These are phyloP conservation scores for Cryptus armator DNA, from an alignment of 2,888 invertebrate species.

Conservation along the genomic window DNA sequence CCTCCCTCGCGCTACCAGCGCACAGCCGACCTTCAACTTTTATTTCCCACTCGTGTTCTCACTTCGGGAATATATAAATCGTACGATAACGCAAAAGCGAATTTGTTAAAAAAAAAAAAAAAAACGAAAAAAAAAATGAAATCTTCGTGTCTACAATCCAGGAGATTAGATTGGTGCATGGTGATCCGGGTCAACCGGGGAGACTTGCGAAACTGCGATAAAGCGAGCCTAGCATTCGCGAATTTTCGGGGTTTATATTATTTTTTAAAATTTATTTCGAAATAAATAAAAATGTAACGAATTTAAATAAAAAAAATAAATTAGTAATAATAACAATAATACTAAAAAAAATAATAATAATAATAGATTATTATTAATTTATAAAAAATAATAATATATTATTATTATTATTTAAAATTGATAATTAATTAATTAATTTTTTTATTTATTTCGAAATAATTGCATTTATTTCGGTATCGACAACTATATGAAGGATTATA, in stretches of 20 bases:
- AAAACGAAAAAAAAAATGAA: neutral
- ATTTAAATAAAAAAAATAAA: too few relatives aligned
- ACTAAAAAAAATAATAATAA: too few relatives aligned
- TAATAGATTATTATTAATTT: too few relatives aligned
- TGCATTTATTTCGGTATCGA: neutral
- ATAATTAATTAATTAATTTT: too few relatives aligned
- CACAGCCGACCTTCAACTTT: constrained; percentile 22
- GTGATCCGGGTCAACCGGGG: constrained; percentile 49
- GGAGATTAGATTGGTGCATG: constrained; percentile 57
- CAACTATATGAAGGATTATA: neutral
- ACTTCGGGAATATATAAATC: constrained; percentile 24
- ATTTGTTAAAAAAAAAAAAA: constrained; percentile 8
- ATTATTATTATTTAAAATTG: too few relatives aligned
- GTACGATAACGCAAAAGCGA: constrained; percentile 2
- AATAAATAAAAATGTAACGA: too few relatives aligned
- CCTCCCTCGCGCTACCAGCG: neutral
- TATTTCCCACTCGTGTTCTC: neutral
- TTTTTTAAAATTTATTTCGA: constrained; percentile 5
- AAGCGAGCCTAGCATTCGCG: neutral
- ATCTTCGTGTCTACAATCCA: neutral
- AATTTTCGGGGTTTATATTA: neutral
- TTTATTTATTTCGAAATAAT: neutral
- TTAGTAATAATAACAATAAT: too few relatives aligned
- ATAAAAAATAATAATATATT: too few relatives aligned
- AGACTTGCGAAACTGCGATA: constrained; percentile 53